Evolutionary conservation across 2,113 vertebrate genomes (phyloP), one percentile per base, ranked within the genome.

Genomic region (Cyprinus carpio): DNA sequence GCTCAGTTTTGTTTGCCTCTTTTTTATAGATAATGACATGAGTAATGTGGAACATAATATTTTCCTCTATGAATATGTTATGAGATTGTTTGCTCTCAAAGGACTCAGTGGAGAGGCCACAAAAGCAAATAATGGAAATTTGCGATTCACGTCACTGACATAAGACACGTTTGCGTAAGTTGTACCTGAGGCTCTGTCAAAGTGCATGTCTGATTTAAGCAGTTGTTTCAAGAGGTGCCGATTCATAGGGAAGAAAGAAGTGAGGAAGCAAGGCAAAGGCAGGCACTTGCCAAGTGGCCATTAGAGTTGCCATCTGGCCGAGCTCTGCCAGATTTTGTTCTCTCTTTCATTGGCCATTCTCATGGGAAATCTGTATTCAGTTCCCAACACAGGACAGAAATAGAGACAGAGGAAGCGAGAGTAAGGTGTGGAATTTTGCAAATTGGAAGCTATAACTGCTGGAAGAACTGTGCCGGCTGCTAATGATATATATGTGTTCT

Each of bases 271-370:
- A 75, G 18, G 83, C 84, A 75, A 23, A 71, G 23, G 46, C 56
- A 75, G 29, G 84, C 51, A 40, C 58, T 85, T 84, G 86, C 86
- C 88, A 87, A 87, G 60, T 87, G 86, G 76, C 84, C 80, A 89
- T 87, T 89, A 89, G 86, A 87, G 69, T 75, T 85, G 81, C 83
- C 84, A 89, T 89, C 88, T 89, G 88, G 80, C 84, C 82, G 37
- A 83, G 62, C 84, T 89, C 74, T 85, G 86, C 71, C 51, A 85
- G 85, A 83, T 83, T 84, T 88, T 78, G 83, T 87, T 88, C 78
- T 85, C 80, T 64, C 60, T 85, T 72, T 89, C 64, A 86, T 72
- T 76, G 82, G 18, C 29, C 56, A 29, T 83, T 84, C 82, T 88
- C 84, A 76, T 56, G 82, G 82, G 84, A 88, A 86, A 88, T 84